Evolutionary conservation across 2,888 invertebrate species (phyloP), one percentile per base, ranked within the genome.

Genomic region (Tenthredo amoena): DNA sequence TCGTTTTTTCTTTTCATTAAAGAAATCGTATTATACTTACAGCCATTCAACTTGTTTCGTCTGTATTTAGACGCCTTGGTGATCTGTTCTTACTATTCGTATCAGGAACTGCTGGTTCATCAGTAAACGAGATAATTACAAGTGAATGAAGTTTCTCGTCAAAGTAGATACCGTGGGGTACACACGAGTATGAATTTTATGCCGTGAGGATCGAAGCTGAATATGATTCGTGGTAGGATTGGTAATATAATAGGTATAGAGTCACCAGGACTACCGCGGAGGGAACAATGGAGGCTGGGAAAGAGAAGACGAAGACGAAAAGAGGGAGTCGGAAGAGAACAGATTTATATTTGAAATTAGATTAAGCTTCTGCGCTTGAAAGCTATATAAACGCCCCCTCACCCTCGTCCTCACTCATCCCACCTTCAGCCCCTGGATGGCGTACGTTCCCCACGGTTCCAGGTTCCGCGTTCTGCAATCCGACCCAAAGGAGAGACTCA

Each of bases 271-370:
- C 62, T 21, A 62, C 74, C 74, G 21, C 9, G 31, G 62, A 83
- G 68, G 65, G 62, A 68, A 83, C 83, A 83, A 83, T 83, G 85
- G 81, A 50, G 76, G 84, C 85, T 68, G 74, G 34, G 87, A 79
- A 86, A 87, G 87, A 88, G 86, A 88, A 71, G 83, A 83, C 83
- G 68, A 83, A 83, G 87, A 88, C 87, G 87, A 87, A 88, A 87
- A 88, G 86, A 85, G 86, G 87, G 84, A 86, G 88, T 87, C 87
- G 88, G 89, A 91, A 92, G 91, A 91, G 90, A 92, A 92, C 92
- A 93, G 92, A 93, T 93, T 93, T 93, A 93, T 93, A 93, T 93
- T 93, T 93, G 93, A 93, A 93, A 93, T 93, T 93, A 93, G 93
- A 93, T 93, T 93, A 93, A 93, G 92, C 92, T 93, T 90, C 93